Conservation (phyloP, 2,888 invertebrate species). For the Harpagoxenus sublaevis region DNA sequence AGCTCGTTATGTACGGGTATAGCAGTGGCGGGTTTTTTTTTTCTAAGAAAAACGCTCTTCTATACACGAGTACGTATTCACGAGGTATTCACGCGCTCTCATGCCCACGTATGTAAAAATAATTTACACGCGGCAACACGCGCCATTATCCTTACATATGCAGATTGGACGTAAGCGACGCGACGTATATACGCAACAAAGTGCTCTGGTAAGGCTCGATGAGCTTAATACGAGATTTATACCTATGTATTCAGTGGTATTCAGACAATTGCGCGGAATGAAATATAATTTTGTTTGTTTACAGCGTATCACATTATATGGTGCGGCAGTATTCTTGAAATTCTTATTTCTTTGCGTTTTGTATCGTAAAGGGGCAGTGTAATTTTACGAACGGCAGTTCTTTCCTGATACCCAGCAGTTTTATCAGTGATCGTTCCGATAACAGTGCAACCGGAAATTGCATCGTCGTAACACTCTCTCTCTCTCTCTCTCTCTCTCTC, state of each 20-base stretch:
- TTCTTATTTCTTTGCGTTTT: neutral
- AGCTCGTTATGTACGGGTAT: slow-evolving; percentile 27
- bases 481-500: too few species aligned
- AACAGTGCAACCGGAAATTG: slow-evolving; percentile 23
- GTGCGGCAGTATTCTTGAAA: neutral
- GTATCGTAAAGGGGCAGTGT: neutral
- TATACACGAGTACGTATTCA: neutral
- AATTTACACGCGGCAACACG: slow-evolving; percentile 34
- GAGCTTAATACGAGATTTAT: slow-evolving; percentile 19
- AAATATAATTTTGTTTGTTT: slow-evolving; percentile 1
- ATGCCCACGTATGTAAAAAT: slow-evolving; percentile 11
- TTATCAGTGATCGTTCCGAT: slow-evolving; percentile 17
- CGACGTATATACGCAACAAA: slow-evolving; percentile 21
- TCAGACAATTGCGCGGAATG: neutral
- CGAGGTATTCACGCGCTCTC: slow-evolving; percentile 16
- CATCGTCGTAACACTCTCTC: neutral
- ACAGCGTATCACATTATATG: neutral
- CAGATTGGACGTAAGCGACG: slow-evolving; percentile 22
- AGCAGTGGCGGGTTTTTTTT: neutral
- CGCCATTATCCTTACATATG: slow-evolving; percentile 25
- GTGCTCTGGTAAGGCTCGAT: neutral
- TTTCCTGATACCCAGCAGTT: neutral
- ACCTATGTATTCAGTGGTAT: neutral
- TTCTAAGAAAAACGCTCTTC: slow-evolving; percentile 22
- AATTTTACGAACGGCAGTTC: neutral